phyloP scores from a whole-genome alignment of 2,113 vertebrate species.

The Odontophorus gujanensis region DNA sequence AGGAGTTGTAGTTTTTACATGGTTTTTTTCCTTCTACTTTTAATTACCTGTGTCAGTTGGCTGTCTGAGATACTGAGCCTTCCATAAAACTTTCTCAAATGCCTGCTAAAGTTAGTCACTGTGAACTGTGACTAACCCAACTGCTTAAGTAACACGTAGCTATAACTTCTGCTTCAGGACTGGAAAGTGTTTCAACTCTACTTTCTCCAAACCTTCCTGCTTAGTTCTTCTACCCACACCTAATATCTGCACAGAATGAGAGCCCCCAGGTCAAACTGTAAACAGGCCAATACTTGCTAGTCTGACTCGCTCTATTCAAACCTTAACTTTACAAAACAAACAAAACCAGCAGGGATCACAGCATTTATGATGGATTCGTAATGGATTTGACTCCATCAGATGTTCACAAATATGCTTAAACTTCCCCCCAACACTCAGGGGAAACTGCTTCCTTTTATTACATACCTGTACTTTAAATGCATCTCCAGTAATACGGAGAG shows the following conservation, averaged over 20 bases:
- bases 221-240: not conserved
- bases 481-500: constrained; percentile 96
- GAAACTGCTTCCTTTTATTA: not conserved
- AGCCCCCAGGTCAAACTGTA: not conserved
- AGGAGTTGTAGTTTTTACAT: constrained; percentile 50
- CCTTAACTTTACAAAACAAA: not conserved
- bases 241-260: not conserved
- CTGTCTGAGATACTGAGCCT: constrained; percentile 56
- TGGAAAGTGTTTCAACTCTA: not conserved
- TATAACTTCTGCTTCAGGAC: not conserved
- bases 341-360: not conserved
- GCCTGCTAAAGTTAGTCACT: not conserved
- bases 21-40: not conserved
- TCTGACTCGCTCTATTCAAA: not conserved
- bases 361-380: not conserved
- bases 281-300: not conserved
- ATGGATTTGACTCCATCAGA: not conserved
- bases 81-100: not conserved
- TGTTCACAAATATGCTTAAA: not conserved
- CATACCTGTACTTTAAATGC: constrained; percentile 97
- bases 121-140: not conserved
- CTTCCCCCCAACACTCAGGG: not conserved
- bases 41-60: constrained; percentile 62
- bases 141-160: not conserved
- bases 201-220: not conserved